Conservation (phyloP, 1,140 invertebrate species). For the Pogonomyrmex californicus region DNA sequence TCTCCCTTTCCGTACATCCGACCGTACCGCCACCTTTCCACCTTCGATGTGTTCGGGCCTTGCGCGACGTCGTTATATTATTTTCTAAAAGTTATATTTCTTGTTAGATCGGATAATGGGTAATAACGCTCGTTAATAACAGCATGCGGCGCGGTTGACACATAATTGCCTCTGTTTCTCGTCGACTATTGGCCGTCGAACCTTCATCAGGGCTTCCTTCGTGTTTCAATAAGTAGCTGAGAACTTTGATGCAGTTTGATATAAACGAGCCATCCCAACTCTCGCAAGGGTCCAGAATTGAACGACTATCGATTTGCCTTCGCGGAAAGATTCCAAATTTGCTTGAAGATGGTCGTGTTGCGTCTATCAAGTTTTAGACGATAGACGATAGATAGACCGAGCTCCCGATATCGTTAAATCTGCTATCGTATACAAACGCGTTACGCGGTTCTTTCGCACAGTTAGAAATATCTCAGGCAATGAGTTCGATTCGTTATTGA, state of each 20-base stretch:
- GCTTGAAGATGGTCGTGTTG: constrained; percentile 44
- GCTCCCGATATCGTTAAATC: not conserved
- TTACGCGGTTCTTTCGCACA: not conserved
- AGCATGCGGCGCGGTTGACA: constrained; percentile 31
- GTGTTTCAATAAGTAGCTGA: constrained; percentile 70
- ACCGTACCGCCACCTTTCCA: not conserved
- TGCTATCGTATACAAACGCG: constrained; percentile 20
- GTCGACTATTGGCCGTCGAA: constrained; percentile 13
- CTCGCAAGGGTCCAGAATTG: constrained; percentile 55
- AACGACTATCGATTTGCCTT: constrained; percentile 56
- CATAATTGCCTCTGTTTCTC: constrained; percentile 60
- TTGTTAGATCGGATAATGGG: constrained; percentile 41
- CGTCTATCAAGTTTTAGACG: constrained; percentile 29
- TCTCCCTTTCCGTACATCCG: not conserved
- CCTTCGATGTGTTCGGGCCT: not conserved
- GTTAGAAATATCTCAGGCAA: not conserved
- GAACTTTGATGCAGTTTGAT: constrained; percentile 77
- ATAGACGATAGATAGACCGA: constrained; percentile 17
- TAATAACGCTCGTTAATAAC: constrained; percentile 61
- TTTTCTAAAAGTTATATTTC: constrained; percentile 47
- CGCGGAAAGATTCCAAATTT: constrained; percentile 51
- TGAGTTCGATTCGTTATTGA: constrained; percentile 8
- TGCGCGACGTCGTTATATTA: constrained; percentile 14
- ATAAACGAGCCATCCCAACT: constrained; percentile 70
- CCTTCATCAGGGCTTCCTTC: constrained; percentile 23